Evolutionary conservation across 2,888 invertebrate genomes (phyloP), one percentile per base, ranked within the genome.

Genomic region (Trichogramma evanescens): DNA sequence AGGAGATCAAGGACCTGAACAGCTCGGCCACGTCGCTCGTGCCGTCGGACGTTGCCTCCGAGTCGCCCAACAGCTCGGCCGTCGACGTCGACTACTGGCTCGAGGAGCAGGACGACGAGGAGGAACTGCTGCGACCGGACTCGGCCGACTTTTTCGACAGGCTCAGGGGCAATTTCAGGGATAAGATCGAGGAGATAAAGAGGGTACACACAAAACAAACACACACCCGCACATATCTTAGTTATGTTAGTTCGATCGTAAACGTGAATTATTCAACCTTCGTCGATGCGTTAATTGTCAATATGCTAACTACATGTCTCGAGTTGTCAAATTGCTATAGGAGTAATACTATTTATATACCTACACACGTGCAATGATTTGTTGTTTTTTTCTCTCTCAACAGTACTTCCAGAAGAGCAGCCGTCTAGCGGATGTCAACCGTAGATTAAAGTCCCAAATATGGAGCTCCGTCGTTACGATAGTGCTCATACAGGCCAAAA

Each of bases 381-480:
- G n/a, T 51, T 10, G 51, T 54, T 54, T 58, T 53, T 56, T 39
- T 57, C 59, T 56, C 52, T 64, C 58, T 66, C 83, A 83, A 0
- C 82, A 92, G 92, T 91, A 91, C 76, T 87, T 91, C 69, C 85
- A 90, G 72, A 87, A 87, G 73, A 89, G 87, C 73, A 87, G 87
- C 65, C 84, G 88, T 74, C 78, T 89, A 66, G 87, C 87, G 48
- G 93, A 93, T 73, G 88, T 90, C 59, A 91, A 90, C 74, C 87
- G 89, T 74, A 82, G 89, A 63, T 80, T 94, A 57, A 96, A 95
- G 79, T 93, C 91, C 41, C 96, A 97, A 80, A 93, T 95, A 75
- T 98, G 97, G 97, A 94, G 92, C 75, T 93, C 94, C 3, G 94
- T 96, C 60, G 95, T 99, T 45, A 98, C 96, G 62, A 92, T 98